These are phyloP conservation scores for Caenorhabditis elegans DNA, from an alignment of 1,140 invertebrate species.

Conservation along the genomic window WBcel235 BX284604.4:1029501-1030000, in stretches of 20 bases:
- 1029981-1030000: background rate
- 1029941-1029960: constrained; percentile 34
- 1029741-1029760: constrained; percentile 46
- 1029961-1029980: background rate
- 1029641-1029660: background rate
- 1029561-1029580: constrained; percentile 34
- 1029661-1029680: background rate
- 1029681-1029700: constrained; percentile 38
- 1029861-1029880: background rate
- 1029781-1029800: constrained; percentile 42
- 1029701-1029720: constrained; percentile 46
- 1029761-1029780: constrained; percentile 31
- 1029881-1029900: background rate
- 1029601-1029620: constrained; percentile 42
- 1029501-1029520: constrained; percentile 28
- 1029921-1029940: constrained; percentile 38
- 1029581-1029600: constrained; percentile 46
- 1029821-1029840: background rate
- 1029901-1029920: constrained; percentile 35
- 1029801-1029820: background rate
- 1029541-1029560: constrained; percentile 31
- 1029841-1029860: background rate
- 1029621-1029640: constrained; percentile 43
- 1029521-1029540: constrained; percentile 34
- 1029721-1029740: constrained; percentile 49